phyloP scores from a whole-genome alignment of 2,113 vertebrate species.

The Hylia prasina region DNA sequence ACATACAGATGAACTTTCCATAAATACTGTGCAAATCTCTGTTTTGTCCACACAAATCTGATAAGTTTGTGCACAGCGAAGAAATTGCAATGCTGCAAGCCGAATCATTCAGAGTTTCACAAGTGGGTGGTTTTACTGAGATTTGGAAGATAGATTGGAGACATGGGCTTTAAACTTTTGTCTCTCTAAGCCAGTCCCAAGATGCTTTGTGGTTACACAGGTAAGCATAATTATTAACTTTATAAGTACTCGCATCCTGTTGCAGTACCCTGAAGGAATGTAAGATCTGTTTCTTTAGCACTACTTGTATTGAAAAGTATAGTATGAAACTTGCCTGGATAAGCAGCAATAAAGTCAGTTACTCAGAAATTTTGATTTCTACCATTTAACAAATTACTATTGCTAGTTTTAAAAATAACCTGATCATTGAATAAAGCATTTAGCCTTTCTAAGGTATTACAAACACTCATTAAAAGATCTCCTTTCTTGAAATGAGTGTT shows the following conservation, averaged over 20 bases:
- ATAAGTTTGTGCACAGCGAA: background rate
- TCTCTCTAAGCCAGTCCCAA: background rate
- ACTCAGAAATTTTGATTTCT: background rate
- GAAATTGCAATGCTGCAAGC: background rate
- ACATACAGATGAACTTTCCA: background rate
- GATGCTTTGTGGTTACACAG: background rate
- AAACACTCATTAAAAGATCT: background rate
- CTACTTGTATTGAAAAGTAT: background rate
- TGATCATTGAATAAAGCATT: background rate
- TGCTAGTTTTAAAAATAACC: accelerated
- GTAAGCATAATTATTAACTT: background rate
- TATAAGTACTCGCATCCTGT: background rate
- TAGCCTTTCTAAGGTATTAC: background rate
- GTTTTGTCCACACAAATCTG: background rate
- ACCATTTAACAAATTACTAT: background rate
- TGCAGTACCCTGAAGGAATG: background rate
- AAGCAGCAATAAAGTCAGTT: background rate
- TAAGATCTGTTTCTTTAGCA: background rate
- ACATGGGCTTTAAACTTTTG: background rate
- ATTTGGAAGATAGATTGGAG: background rate
- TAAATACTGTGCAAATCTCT: background rate
- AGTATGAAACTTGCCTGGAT: background rate
- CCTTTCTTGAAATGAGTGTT: background rate
- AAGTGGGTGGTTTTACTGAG: background rate
- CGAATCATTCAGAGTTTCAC: background rate